phyloP scores from a whole-genome alignment of 2,888 invertebrate genomes.

The Phengaris alcon region DNA sequence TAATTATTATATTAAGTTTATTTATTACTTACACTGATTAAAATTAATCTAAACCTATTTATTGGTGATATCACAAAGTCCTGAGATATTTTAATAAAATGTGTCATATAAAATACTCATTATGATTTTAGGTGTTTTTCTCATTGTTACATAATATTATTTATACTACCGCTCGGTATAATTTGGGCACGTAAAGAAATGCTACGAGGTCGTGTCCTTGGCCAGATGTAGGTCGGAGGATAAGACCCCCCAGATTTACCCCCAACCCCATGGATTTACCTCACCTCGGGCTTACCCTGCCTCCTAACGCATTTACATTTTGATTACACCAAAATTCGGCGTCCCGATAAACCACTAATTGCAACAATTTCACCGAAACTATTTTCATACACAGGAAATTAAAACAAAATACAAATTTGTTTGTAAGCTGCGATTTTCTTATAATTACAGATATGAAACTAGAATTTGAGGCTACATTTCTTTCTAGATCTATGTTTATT shows the following conservation, averaged over 20 bases:
- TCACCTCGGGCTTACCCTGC: conserved; percentile 36
- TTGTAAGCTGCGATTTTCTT: too few relatives aligned
- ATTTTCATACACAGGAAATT: conserved; percentile 49
- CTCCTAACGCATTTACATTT: conserved; percentile 68
- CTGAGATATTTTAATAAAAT: too few relatives aligned
- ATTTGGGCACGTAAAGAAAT: conserved; percentile 1
- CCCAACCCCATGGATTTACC: background rate
- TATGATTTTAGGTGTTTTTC: background rate
- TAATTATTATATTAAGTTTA: too few relatives aligned
- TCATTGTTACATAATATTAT: background rate
- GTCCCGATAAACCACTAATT: conserved; percentile 62
- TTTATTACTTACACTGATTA: too few relatives aligned
- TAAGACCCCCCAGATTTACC: conserved; percentile 45
- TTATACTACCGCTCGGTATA: background rate
- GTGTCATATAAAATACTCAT: too few relatives aligned
- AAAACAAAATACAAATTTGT: conserved; percentile 37
- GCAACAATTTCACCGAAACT: conserved; percentile 43
- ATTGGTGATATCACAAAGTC: too few relatives aligned
- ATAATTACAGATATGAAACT: too few relatives aligned
- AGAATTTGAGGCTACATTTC: too few relatives aligned
- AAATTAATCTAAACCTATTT: too few relatives aligned
- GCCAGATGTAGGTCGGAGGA: conserved; percentile 72
- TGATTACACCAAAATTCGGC: conserved; percentile 60
- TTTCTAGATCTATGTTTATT: too few relatives aligned
- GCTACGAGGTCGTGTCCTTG: conserved; percentile 66